These are phyloP conservation scores for Pseudomyrmex sp. DNA, from an alignment of 1,140 invertebrate species.

Conservation along the genomic window DNA sequence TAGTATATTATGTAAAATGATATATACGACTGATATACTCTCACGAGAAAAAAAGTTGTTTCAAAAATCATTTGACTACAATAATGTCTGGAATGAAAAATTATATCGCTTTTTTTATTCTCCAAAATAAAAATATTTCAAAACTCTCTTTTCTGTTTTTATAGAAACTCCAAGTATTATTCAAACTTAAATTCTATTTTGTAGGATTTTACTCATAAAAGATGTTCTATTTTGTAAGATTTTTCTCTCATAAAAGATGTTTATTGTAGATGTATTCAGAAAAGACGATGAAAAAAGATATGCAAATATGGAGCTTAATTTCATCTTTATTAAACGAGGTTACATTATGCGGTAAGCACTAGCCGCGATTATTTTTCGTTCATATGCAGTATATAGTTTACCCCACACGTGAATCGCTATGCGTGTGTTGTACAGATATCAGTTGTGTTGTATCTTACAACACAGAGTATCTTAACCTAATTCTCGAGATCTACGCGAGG, in stretches of 20 bases:
- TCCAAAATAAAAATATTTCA: background rate
- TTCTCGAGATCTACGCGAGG: constrained; percentile 69
- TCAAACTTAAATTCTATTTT: background rate
- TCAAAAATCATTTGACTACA: background rate
- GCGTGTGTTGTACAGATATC: background rate
- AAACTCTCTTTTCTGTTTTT: background rate
- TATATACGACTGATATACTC: background rate
- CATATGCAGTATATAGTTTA: constrained; percentile 1
- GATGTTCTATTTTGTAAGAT: background rate
- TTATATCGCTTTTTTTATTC: background rate
- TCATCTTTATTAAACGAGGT: constrained; percentile 48
- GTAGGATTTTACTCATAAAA: background rate
- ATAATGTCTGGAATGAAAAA: background rate
- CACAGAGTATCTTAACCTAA: constrained; percentile 66
- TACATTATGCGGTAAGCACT: constrained; percentile 24
- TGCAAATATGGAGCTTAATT: constrained; percentile 46
- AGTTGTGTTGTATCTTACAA: constrained; percentile 38
- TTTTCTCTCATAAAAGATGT: background rate
- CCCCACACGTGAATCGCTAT: background rate
- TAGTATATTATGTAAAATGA: background rate
- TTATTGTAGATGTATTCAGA: background rate
- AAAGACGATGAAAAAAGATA: constrained; percentile 23
- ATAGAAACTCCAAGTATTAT: background rate
- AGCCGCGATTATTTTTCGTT: constrained; percentile 17
- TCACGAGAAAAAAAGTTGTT: background rate